Evolutionary conservation across 2,888 invertebrate species (phyloP).

Genomic region (Drosophila flavopinicola): DNA sequence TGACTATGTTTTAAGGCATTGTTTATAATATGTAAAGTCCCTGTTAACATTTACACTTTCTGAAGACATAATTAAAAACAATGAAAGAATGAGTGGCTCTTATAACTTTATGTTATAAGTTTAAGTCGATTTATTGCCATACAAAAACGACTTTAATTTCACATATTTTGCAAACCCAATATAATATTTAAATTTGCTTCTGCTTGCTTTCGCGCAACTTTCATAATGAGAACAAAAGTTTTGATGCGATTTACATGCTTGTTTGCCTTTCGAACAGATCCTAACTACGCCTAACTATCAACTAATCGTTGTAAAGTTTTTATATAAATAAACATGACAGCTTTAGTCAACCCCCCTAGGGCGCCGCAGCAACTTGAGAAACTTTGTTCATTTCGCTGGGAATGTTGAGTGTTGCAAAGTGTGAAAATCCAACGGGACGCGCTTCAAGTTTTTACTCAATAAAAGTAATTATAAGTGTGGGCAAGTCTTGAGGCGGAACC

Average conservation of each 20-base stretch:
- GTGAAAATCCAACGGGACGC: constrained; percentile 15
- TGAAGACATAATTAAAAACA: not conserved
- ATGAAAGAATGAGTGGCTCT: too few species aligned
- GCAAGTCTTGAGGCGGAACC: constrained; percentile 19
- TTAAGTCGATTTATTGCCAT: too few species aligned
- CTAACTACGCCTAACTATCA: constrained; percentile 35
- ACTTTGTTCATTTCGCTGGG: constrained; percentile 49
- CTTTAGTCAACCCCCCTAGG: constrained; percentile 10
- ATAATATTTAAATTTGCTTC: not conserved
- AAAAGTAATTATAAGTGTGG: constrained; percentile 51
- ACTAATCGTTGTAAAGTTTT: constrained; percentile 39
- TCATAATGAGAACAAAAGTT: constrained; percentile 1
- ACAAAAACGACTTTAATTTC: too few species aligned
- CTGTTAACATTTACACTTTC: too few species aligned
- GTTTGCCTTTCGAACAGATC: constrained; percentile 19
- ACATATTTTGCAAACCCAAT: not conserved
- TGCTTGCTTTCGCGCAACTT: not conserved
- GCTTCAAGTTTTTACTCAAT: constrained; percentile 33
- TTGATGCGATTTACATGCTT: constrained; percentile 18
- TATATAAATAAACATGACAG: constrained; percentile 43
- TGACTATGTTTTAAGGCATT: too few species aligned
- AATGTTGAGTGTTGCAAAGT: constrained; percentile 23
- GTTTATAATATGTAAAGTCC: too few species aligned
- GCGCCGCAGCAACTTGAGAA: constrained; percentile 12
- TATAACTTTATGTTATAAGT: not conserved